Percentiles rank a stretch among this genome's conserved stretches.
phyloP scores from a whole-genome alignment of 2,888 invertebrate species.

The Amiota communis region DNA sequence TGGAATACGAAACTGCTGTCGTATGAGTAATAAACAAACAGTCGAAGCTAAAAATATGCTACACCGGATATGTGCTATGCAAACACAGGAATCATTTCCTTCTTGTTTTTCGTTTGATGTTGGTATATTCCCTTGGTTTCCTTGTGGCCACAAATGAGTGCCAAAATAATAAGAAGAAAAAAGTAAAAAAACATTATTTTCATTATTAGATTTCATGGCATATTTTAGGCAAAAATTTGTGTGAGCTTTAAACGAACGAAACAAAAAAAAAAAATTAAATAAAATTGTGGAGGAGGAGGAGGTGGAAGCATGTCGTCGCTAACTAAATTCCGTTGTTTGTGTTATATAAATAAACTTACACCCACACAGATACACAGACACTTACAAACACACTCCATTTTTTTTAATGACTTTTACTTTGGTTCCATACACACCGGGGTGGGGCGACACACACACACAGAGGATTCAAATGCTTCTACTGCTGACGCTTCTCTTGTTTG shows the following conservation, averaged over 20 bases:
- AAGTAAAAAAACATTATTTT: conserved; percentile 1
- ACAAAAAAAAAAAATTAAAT: too few relatives aligned
- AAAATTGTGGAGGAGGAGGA: too few relatives aligned
- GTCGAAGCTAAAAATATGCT: conserved; percentile 16
- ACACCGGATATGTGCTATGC: background rate
- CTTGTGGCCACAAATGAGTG: conserved; percentile 62
- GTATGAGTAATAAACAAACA: conserved; percentile 7
- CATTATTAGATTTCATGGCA: conserved; percentile 10
- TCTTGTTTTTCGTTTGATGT: background rate
- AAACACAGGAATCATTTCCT: background rate
- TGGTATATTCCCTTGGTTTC: background rate
- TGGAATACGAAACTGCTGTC: background rate
- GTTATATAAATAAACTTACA: background rate
- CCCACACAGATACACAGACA: too few relatives aligned
- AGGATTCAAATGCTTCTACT: background rate
- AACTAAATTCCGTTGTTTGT: background rate
- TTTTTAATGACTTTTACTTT: conserved; percentile 17
- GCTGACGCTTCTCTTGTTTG: conserved; percentile 55
- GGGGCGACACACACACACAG: background rate
- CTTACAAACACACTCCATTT: background rate
- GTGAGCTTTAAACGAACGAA: background rate
- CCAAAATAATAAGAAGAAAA: conserved; percentile 52
- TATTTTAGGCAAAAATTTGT: conserved; percentile 2
- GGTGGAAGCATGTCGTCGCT: background rate
- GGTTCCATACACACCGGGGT: background rate